Conservation (phyloP, 2,113 vertebrate genomes). For the Crotalus viridis region DNA sequence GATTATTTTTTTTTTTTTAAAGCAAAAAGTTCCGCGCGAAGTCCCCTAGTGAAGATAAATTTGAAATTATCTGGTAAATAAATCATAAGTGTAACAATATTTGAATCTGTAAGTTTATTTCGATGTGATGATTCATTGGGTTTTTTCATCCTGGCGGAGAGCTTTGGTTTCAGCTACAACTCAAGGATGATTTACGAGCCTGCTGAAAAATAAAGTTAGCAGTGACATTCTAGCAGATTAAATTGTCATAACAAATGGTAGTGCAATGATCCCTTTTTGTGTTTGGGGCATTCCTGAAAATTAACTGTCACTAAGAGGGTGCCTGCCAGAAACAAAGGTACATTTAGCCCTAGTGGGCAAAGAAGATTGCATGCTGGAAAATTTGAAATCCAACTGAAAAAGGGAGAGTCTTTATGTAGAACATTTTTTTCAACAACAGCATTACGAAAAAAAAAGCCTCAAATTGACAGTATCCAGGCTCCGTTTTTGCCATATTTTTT, state of each 20-base stretch:
- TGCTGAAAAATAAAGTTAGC: slow-evolving; percentile 54
- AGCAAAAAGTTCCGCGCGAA: neutral
- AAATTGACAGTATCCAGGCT: slow-evolving; percentile 19
- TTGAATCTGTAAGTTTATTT: slow-evolving; percentile 4
- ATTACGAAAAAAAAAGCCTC: slow-evolving; percentile 14
- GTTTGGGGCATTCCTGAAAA: slow-evolving; percentile 46
- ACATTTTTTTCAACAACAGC: slow-evolving; percentile 17
- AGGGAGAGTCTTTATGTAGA: neutral
- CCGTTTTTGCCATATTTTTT: slow-evolving; percentile 10
- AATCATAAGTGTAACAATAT: neutral
- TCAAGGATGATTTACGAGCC: slow-evolving; percentile 55
- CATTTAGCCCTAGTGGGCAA: neutral
- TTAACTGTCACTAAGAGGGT: slow-evolving; percentile 31
- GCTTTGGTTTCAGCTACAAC: slow-evolving; percentile 46
- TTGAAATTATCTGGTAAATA: slow-evolving; percentile 28
- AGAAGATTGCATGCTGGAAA: neutral
- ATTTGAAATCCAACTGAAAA: neutral
- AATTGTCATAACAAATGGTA: slow-evolving; percentile 59
- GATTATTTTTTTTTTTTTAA: neutral
- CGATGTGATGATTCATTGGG: slow-evolving; percentile 31
- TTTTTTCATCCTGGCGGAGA: slow-evolving; percentile 18
- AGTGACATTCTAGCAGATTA: slow-evolving; percentile 55
- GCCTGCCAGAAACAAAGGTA: slow-evolving; percentile 39
- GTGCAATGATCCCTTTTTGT: slow-evolving; percentile 55
- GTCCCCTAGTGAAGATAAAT: neutral